A percentile compares a stretch with the other conserved stretches of the same genome.
Conservation (phyloP, 2,113 vertebrate genomes). For the Leucopsar rothschildi region DNA sequence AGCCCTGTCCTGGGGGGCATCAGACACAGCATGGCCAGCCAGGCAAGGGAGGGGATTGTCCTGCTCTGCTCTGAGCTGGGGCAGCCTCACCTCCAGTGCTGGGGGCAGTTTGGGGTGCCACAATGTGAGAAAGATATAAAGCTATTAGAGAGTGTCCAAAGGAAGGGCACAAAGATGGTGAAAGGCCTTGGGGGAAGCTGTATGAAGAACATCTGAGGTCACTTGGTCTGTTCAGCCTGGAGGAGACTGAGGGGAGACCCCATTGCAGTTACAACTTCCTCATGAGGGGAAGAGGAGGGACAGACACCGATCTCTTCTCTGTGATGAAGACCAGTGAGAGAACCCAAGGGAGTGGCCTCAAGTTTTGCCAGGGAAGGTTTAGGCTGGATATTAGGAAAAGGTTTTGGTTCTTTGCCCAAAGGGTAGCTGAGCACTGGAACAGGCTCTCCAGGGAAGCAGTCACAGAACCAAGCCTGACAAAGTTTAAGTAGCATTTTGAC, state of each 20-base stretch:
- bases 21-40: not conserved
- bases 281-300: not conserved
- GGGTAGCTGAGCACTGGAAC: not conserved
- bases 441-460: not conserved
- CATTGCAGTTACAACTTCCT: not conserved
- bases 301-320: not conserved
- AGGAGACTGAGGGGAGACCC: not conserved
- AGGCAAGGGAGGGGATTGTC: not conserved
- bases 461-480: not conserved
- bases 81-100: not conserved
- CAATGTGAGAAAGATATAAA: not conserved
- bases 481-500: not conserved
- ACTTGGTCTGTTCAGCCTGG: not conserved
- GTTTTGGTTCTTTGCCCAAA: not conserved
- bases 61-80: fast-evolving
- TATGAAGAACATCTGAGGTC: fast-evolving
- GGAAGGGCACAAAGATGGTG: not conserved
- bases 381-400: not conserved
- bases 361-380: not conserved
- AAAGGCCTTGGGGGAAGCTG: not conserved
- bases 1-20: fast-evolving
- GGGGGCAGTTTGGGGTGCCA: no score
- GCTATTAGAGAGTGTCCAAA: not conserved
- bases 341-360: not conserved
- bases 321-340: no score